Base-by-base conservation (phyloP, 2,888 invertebrate species). In the Plagiodera versicolora region DNA sequence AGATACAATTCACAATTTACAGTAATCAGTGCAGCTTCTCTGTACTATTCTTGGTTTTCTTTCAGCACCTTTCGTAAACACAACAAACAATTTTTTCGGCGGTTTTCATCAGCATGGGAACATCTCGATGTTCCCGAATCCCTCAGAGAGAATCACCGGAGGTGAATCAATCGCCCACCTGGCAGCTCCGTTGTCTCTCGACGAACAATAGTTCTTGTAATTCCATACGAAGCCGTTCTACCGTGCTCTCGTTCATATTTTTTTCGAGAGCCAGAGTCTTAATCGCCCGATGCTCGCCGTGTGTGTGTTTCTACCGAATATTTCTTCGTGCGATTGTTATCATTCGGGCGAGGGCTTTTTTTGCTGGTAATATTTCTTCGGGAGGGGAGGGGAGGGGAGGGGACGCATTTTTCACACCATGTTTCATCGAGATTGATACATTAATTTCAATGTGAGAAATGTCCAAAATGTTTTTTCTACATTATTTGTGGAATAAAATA, bases 201-300 rank as follows among this genome's bases (percentile, higher is more conserved):
- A 39, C 49, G 54, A 68, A 74, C 73, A 74, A 74, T 74, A 64
- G 68, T 59, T 63, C 53, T 39, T 67, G 72, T 72, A 73, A 73
- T 74, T 73, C 67, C 72, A 73, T 71, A 72, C 50, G 57, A 45
- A 45, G 45, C 30, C 46, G 44, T 44, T 57, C 44, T 44, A 11
- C 14, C 10, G 52, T 20, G 14, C 52, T 39, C 14, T 39, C 14
- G 14, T 39, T 2, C 14, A 3, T 39, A 10, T 32, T 32, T 32
- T 32, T 32, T 32, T 32, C 32, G 10, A 10, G 6, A 6, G 8
- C 39, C 39, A 39, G n/a, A n/a, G 39, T 14, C 39, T 39, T 39
- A 39, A 39, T 39, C 39, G 39, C 39, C 14, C 39, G 39, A 3
- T 39, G 39, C 39, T 39, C n/a, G n/a, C n/a, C n/a, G n/a, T n/a